A percentile compares a stretch with the other conserved stretches of the same genome.
These are phyloP conservation scores for Dromaius novaehollandiae DNA, from an alignment of 2,113 vertebrate genomes.

Conservation along the genomic window DNA sequence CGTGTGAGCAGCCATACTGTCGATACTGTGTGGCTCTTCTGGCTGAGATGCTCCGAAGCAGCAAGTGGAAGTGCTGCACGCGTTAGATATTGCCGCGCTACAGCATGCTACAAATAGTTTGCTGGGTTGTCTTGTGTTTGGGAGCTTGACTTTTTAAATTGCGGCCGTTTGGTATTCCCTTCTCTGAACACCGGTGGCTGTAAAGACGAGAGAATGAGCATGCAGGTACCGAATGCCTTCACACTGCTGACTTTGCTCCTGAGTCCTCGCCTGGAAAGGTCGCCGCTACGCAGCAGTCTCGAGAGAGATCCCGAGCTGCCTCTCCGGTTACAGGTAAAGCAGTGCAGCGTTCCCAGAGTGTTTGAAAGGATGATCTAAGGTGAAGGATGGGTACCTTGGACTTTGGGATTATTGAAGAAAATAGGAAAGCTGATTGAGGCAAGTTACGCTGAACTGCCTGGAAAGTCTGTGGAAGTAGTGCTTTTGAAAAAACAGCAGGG, in stretches of 20 bases:
- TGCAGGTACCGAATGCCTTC: too few relatives aligned
- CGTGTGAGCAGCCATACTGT: neutral
- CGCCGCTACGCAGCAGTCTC: neutral
- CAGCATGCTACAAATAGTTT: too few relatives aligned
- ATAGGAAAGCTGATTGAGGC: slow-evolving; percentile 49
- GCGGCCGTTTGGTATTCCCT: too few relatives aligned
- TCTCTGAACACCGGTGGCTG: too few relatives aligned
- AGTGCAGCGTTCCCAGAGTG: neutral
- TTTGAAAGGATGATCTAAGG: slow-evolving; percentile 22
- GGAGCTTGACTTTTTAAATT: too few relatives aligned
- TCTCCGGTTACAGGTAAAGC: neutral
- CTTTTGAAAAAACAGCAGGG: slow-evolving; percentile 38
- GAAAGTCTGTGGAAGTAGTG: slow-evolving; percentile 15
- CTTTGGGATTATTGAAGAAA: slow-evolving; percentile 42
- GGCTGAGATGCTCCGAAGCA: too few relatives aligned
- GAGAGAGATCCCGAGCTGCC: neutral
- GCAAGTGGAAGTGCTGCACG: too few relatives aligned
- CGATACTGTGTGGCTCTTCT: too few relatives aligned
- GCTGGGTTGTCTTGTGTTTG: too few relatives aligned
- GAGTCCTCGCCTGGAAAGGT: neutral
- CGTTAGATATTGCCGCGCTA: too few relatives aligned
- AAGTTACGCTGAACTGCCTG: slow-evolving; percentile 18
- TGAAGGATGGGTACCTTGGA: slow-evolving; percentile 46
- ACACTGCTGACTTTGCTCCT: neutral
- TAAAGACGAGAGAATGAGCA: too few relatives aligned